phyloP scores from a whole-genome alignment of 2,888 invertebrate genomes.

The Amphipoea lucens region DNA sequence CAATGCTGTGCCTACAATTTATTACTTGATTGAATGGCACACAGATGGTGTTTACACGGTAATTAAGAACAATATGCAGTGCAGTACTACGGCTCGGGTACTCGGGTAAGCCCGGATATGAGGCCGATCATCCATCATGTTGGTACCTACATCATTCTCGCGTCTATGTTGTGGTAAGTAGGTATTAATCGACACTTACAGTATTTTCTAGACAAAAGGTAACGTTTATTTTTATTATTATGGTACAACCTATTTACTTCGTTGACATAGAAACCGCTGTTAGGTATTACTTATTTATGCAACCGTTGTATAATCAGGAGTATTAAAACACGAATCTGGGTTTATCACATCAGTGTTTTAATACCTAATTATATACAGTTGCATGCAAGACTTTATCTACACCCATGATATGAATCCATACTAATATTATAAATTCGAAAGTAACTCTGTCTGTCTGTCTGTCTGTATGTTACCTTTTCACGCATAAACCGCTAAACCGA shows the following conservation, averaged over 20 bases:
- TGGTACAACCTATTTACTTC: neutral
- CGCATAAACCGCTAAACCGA: too few species aligned
- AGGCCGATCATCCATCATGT: conserved; percentile 53
- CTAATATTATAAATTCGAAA: too few species aligned
- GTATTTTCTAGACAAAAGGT: neutral
- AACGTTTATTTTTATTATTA: neutral
- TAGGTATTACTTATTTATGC: too few species aligned
- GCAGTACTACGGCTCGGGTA: conserved; percentile 33
- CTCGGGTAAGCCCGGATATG: conserved; percentile 54
- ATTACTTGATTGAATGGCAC: conserved; percentile 60
- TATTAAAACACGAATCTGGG: too few species aligned
- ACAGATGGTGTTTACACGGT: conserved; percentile 62
- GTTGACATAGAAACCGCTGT: neutral
- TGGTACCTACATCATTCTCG: conserved; percentile 15
- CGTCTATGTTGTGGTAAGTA: conserved; percentile 7
- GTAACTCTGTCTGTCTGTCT: too few species aligned
- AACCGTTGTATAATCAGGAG: too few species aligned
- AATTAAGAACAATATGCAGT: conserved; percentile 60
- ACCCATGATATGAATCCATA: too few species aligned
- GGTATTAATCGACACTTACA: conserved; percentile 4
- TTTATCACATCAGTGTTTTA: too few species aligned
- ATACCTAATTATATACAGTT: too few species aligned
- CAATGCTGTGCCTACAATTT: conserved; percentile 45
- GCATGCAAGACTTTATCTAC: too few species aligned
- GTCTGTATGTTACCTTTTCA: too few species aligned